Evolutionary conservation across 2,797 vertebrate genomes (phyloP).

Genomic region (Discoglossus pictus): DNA sequence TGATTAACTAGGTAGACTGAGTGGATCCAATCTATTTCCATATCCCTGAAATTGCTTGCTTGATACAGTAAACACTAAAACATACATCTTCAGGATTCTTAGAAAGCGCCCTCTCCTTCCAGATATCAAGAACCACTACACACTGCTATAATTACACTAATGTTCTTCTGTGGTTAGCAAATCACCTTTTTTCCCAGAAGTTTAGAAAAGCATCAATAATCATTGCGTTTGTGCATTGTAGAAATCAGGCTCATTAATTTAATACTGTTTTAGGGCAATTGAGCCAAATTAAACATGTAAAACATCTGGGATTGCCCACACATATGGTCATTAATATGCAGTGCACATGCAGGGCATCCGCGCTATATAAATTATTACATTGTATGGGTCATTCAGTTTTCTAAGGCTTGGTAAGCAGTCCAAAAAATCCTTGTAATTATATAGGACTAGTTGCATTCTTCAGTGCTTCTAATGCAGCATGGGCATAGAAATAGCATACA

Average conservation of each 20-base stretch:
- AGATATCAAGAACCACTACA: neutral
- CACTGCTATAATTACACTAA: slow-evolving; percentile 15
- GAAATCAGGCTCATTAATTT: slow-evolving; percentile 36
- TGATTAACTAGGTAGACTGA: too few relatives aligned
- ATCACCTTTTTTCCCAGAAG: slow-evolving; percentile 39
- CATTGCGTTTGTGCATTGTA: slow-evolving; percentile 40
- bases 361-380: neutral
- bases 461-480: too few relatives aligned
- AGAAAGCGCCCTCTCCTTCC: neutral
- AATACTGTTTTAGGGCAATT: slow-evolving; percentile 43
- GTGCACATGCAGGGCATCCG: slow-evolving; percentile 15
- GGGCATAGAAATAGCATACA: too few relatives aligned
- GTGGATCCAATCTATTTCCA: too few relatives aligned
- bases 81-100: too few relatives aligned
- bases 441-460: too few relatives aligned
- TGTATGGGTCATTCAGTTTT: neutral
- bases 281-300: slow-evolving; percentile 36
- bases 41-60: too few relatives aligned
- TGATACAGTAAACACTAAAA: too few relatives aligned
- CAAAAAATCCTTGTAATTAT: neutral
- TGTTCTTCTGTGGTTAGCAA: slow-evolving; percentile 29
- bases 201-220: slow-evolving; percentile 43
- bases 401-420: neutral
- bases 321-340: slow-evolving; percentile 31
- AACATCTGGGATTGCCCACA: slow-evolving; percentile 31